Evolutionary conservation across 1,140 invertebrate genomes (phyloP).

Genomic region (Anoplolepis gracilipes): DNA sequence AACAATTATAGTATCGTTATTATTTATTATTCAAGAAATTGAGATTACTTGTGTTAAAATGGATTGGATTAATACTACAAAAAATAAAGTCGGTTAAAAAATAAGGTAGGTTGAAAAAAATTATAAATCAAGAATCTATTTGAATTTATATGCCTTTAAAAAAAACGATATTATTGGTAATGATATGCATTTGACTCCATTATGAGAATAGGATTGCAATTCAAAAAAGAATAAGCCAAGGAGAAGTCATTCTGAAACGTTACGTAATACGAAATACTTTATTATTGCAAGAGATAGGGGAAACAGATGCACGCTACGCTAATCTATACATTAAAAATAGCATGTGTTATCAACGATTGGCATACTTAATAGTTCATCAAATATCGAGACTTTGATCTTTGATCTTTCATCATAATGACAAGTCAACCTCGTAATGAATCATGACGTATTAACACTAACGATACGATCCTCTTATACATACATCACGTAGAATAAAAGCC

Average conservation of each 20-base stretch:
- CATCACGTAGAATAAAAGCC: too few relatives aligned
- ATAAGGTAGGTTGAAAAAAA: background rate
- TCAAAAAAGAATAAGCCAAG: background rate
- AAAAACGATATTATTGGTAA: background rate
- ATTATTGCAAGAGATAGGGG: background rate
- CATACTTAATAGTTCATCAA: slow-evolving; percentile 1
- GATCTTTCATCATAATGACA: background rate
- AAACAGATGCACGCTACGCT: slow-evolving; percentile 40
- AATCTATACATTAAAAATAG: background rate
- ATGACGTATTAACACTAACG: background rate
- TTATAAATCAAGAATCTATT: background rate
- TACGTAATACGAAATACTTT: slow-evolving; percentile 27
- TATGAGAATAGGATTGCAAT: background rate
- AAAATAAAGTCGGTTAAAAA: background rate
- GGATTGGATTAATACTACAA: too few relatives aligned
- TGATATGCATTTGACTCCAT: background rate
- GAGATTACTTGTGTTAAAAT: too few relatives aligned
- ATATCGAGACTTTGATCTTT: slow-evolving; percentile 28
- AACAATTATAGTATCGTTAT: slow-evolving; percentile 13
- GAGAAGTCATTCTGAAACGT: background rate
- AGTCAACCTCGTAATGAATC: background rate
- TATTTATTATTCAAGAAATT: background rate
- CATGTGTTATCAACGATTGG: background rate
- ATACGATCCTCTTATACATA: too few relatives aligned
- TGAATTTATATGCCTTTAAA: background rate